These are phyloP conservation scores for Nematolebias whitei DNA, from an alignment of 2,113 vertebrate species.

Conservation along the genomic window DNA sequence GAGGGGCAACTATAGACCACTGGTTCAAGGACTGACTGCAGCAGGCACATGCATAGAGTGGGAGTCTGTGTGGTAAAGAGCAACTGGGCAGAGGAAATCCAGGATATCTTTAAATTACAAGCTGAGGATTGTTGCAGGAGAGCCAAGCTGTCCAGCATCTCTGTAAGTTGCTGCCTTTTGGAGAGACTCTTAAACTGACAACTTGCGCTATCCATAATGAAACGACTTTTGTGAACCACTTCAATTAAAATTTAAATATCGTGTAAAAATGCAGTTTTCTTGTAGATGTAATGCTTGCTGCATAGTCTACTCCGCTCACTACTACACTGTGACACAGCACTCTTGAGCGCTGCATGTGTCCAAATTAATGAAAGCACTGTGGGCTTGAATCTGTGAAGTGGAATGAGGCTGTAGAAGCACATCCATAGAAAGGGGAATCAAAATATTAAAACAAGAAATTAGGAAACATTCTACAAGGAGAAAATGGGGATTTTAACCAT, in stretches of 20 bases:
- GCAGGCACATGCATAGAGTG: conserved; percentile 10
- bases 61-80: conserved; percentile 61
- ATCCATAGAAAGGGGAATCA: neutral
- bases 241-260: too few relatives aligned
- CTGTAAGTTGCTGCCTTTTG: conserved; percentile 46
- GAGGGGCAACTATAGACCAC: conserved; percentile 10
- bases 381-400: conserved; percentile 13
- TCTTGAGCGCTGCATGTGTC: conserved; percentile 11
- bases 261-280: too few relatives aligned
- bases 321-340: conserved; percentile 48
- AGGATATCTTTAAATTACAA: conserved; percentile 53
- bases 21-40: conserved; percentile 60
- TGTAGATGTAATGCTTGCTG: conserved; percentile 21
- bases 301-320: conserved; percentile 23
- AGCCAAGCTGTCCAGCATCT: conserved; percentile 60
- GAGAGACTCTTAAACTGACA: neutral
- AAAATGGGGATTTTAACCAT: too few relatives aligned
- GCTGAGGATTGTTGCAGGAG: conserved; percentile 31
- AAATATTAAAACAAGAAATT: neutral
- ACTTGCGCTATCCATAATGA: neutral
- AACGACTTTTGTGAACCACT: neutral
- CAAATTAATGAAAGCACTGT: conserved; percentile 24
- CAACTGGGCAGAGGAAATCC: conserved; percentile 69
- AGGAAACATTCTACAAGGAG: too few relatives aligned
- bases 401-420: too few relatives aligned